phyloP scores from a whole-genome alignment of 2,888 invertebrate species.

The Sarcophaga caerulescens region DNA sequence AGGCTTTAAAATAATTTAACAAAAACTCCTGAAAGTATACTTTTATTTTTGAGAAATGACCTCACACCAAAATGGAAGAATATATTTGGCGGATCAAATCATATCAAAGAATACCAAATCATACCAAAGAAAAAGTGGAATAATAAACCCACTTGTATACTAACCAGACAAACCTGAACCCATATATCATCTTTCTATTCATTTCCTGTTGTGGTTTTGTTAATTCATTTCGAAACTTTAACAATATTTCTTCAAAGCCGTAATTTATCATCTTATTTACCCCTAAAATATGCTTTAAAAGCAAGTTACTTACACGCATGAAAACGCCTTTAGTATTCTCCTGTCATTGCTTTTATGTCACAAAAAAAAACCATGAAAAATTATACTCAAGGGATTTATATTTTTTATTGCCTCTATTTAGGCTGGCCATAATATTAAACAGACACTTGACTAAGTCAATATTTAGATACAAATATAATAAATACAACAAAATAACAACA shows the following conservation, averaged over 20 bases:
- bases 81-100: too few relatives aligned
- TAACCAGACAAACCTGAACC: too few relatives aligned
- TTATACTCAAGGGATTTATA: conserved; percentile 15
- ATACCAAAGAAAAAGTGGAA: too few relatives aligned
- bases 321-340: background rate
- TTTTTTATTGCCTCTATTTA: conserved; percentile 21
- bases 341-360: conserved; percentile 16
- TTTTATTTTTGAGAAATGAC: too few relatives aligned
- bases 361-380: conserved; percentile 15
- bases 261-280: too few relatives aligned
- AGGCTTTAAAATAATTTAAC: background rate
- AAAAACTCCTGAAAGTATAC: background rate
- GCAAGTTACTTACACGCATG: conserved; percentile 8
- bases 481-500: background rate
- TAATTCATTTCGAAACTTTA: too few relatives aligned
- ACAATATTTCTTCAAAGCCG: too few relatives aligned
- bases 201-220: too few relatives aligned
- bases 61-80: too few relatives aligned
- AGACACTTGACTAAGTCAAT: background rate
- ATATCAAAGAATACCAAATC: too few relatives aligned
- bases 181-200: too few relatives aligned
- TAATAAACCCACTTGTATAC: too few relatives aligned
- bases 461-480: background rate
- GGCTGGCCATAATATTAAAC: background rate
- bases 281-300: background rate